These are phyloP conservation scores for Trididemnum miniatum DNA, from an alignment of 23 tunicate species.

Conservation along the genomic window DNA sequence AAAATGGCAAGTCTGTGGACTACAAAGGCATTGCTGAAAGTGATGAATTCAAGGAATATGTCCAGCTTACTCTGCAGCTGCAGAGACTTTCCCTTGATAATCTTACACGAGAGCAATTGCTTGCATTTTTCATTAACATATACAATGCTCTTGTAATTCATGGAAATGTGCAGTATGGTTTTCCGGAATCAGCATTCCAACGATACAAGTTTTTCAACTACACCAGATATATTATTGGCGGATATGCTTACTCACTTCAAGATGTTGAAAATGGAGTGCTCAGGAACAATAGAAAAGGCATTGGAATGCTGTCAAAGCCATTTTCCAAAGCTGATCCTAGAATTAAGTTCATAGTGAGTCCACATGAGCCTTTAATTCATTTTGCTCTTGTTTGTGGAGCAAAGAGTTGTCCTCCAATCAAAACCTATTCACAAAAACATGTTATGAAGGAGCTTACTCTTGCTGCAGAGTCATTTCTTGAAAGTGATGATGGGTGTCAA, in stretches of 20 bases:
- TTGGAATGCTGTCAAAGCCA: slow-evolving; percentile 70
- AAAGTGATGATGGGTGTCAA: slow-evolving; percentile 71
- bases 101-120: slow-evolving; percentile 59
- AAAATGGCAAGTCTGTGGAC: slow-evolving; percentile 81
- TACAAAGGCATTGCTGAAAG: slow-evolving; percentile 73
- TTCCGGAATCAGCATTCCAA: slow-evolving; percentile 42
- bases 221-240: slow-evolving; percentile 74
- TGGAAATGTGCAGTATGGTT: slow-evolving; percentile 61
- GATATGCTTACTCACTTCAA: slow-evolving; percentile 68
- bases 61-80: slow-evolving; percentile 53
- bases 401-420: slow-evolving; percentile 91
- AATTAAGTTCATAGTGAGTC: slow-evolving; percentile 45
- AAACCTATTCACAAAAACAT: slow-evolving; percentile 71
- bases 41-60: slow-evolving; percentile 61
- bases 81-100: slow-evolving; percentile 53
- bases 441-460: slow-evolving; percentile 54
- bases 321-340: slow-evolving; percentile 77
- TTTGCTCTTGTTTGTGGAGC: slow-evolving; percentile 99
- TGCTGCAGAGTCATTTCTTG: slow-evolving; percentile 84
- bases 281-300: slow-evolving; percentile 89
- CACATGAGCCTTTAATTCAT: slow-evolving; percentile 84
- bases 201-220: slow-evolving; percentile 60
- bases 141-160: slow-evolving; percentile 95
- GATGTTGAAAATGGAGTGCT: slow-evolving; percentile 97
- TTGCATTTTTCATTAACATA: slow-evolving; percentile 93